These are phyloP conservation scores for Eubucco bourcierii DNA, from an alignment of 2,113 vertebrate genomes.

Conservation along the genomic window DNA sequence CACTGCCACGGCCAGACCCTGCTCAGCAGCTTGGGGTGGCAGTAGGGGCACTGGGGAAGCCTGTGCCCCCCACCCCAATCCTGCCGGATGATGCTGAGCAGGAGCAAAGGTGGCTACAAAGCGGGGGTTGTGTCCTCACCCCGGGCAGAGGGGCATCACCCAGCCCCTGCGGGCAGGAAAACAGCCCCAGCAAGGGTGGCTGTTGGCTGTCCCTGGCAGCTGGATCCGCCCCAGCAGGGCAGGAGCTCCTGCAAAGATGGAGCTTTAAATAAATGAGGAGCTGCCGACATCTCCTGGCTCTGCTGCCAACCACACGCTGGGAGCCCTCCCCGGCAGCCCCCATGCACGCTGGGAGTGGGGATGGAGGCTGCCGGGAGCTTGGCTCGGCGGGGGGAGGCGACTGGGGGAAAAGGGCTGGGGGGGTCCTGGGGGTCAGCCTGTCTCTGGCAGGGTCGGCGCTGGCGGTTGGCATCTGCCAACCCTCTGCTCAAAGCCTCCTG, in stretches of 20 bases:
- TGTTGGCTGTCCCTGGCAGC: not conserved
- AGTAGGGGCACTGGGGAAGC: not conserved
- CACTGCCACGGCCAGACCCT: not conserved
- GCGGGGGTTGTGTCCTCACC: not conserved
- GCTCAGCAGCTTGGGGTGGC: not conserved
- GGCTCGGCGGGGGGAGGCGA: not conserved
- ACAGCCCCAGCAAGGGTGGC: not conserved
- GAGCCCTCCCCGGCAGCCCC: not conserved
- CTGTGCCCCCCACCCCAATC: rapidly evolving
- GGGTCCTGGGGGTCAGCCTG: not conserved
- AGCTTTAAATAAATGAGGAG: constrained; percentile 37
- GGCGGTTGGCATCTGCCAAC: not conserved
- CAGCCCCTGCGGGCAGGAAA: not conserved
- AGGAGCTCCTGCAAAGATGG: not conserved
- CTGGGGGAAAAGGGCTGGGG: not conserved
- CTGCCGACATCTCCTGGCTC: not conserved
- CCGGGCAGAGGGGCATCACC: not conserved
- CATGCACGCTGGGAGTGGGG: not conserved
- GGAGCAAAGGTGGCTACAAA: not conserved
- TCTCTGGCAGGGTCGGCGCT: not conserved
- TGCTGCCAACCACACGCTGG: not conserved
- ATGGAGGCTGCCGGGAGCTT: not conserved
- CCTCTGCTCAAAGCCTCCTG: not conserved
- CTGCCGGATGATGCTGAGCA: not conserved
- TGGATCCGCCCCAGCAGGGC: not conserved